Percentiles rank a stretch among this genome's conserved stretches.
These are phyloP conservation scores for Felis catus DNA, from an alignment of 2,113 vertebrate genomes.

Conservation along the genomic window DNA sequence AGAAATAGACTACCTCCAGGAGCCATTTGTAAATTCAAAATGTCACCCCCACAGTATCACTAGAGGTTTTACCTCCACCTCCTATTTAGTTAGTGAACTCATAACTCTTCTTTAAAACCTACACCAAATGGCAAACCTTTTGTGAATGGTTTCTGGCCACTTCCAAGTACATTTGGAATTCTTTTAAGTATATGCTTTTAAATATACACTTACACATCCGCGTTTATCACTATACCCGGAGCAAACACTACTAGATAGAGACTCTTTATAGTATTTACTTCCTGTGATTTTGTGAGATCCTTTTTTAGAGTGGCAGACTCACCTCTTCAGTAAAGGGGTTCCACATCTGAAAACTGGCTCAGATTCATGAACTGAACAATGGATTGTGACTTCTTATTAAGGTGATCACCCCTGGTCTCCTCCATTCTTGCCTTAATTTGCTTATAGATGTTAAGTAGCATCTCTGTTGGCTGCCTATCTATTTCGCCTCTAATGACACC, in stretches of 20 bases:
- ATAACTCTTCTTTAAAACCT: background rate
- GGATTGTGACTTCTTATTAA: background rate
- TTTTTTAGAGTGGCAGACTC: background rate
- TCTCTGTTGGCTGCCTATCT: background rate
- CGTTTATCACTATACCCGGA: background rate
- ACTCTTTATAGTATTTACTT: background rate
- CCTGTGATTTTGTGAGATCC: background rate
- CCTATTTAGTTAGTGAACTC: background rate
- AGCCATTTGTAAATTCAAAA: background rate
- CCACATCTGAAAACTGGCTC: background rate
- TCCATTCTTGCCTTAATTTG: background rate
- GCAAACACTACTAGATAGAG: background rate
- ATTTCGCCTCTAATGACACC: background rate
- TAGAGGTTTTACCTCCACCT: background rate
- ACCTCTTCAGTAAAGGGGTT: background rate
- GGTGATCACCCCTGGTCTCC: background rate
- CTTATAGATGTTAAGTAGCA: background rate
- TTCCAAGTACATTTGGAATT: background rate
- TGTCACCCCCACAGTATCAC: accelerated
- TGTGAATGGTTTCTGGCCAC: background rate
- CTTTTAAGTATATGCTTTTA: background rate
- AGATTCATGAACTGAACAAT: background rate
- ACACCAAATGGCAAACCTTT: background rate
- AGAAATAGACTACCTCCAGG: background rate
- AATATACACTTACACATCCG: background rate